phyloP scores from a whole-genome alignment of 2,797 vertebrate species.

The Micropoecilia bifurca region DNA sequence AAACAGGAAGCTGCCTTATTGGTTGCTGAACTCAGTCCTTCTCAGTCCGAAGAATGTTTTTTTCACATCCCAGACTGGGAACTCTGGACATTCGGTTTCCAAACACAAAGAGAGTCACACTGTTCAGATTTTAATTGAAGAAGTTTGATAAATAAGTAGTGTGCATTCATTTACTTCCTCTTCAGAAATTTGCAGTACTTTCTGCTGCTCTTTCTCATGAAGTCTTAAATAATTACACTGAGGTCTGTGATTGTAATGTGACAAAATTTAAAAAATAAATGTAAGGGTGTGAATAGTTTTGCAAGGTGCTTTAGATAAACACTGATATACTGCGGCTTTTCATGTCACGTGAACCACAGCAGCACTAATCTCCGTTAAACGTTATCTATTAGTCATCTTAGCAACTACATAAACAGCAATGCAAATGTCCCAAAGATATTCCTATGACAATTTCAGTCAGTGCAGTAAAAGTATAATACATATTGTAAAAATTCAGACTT shows the following conservation, averaged over 20 bases:
- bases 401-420: not conserved
- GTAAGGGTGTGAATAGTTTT: not conserved
- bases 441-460: not conserved
- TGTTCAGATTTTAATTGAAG: not conserved
- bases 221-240: not conserved
- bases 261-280: not conserved
- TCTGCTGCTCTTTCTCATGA: not conserved
- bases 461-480: not conserved
- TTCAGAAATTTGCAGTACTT: not conserved
- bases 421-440: not conserved
- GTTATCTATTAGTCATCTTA: conserved; percentile 5
- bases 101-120: not conserved
- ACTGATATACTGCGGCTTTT: not conserved
- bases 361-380: conserved; percentile 20
- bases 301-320: not conserved
- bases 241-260: not conserved
- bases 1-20: not conserved
- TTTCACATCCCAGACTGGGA: not conserved
- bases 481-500: not conserved
- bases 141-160: not conserved
- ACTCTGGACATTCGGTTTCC: not conserved
- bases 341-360: conserved; percentile 2
- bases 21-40: not conserved
- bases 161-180: not conserved
- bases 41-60: not conserved